Evolutionary conservation across 2,888 invertebrate species (phyloP).

Genomic region (Eulithis prunata): DNA sequence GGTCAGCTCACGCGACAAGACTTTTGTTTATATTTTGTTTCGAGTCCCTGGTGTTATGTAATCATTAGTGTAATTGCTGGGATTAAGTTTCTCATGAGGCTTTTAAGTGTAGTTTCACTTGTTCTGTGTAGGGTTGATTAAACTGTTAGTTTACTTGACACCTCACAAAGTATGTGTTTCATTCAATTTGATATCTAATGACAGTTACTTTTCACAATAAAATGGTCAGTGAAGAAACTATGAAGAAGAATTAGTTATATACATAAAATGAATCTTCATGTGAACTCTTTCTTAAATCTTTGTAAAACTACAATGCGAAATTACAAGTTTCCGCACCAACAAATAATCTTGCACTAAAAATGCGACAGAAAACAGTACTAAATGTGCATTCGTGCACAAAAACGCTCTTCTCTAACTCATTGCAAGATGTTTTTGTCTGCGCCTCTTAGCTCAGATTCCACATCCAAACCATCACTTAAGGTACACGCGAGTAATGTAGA

Average conservation of each 20-base stretch:
- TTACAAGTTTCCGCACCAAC: not conserved
- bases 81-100: slow-evolving; percentile 59
- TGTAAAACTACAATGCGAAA: slow-evolving; percentile 7
- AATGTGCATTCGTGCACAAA: slow-evolving; percentile 32
- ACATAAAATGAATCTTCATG: no score
- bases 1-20: slow-evolving; percentile 59
- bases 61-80: slow-evolving; percentile 65
- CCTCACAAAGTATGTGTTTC: not conserved
- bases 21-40: slow-evolving; percentile 66
- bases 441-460: slow-evolving; percentile 45
- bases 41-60: slow-evolving; percentile 65
- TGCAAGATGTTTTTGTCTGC: slow-evolving; percentile 43
- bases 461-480: slow-evolving; percentile 45
- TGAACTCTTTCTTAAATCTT: not conserved
- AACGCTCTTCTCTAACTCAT: slow-evolving; percentile 34
- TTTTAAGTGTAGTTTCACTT: slow-evolving; percentile 41
- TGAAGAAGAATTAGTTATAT: no score
- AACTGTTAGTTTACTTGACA: slow-evolving; percentile 4
- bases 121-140: slow-evolving; percentile 19
- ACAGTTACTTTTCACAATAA: no score
- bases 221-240: no score
- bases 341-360: slow-evolving; percentile 18
- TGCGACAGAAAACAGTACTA: slow-evolving; percentile 24
- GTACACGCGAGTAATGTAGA: slow-evolving; percentile 46
- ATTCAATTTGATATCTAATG: not conserved